A percentile compares a stretch with the other conserved stretches of the same genome.
Evolutionary conservation across 2,888 invertebrate genomes (phyloP).

Genomic region (Vannuccia rotundouncinata): DNA sequence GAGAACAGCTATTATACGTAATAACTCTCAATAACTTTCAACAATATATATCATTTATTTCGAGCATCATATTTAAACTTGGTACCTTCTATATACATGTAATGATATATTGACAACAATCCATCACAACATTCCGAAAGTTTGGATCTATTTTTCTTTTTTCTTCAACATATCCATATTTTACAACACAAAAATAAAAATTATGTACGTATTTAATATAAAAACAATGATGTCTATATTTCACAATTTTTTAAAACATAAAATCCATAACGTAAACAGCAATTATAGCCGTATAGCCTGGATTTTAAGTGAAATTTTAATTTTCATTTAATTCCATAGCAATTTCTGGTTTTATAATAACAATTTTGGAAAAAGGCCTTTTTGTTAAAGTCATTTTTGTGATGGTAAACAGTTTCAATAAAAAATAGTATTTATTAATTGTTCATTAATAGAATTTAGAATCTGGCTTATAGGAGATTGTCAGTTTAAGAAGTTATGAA

Average conservation of each 20-base stretch:
- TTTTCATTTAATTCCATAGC: too few species aligned
- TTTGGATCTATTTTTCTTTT: background rate
- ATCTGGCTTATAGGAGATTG: too few species aligned
- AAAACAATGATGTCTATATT: background rate
- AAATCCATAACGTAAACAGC: background rate
- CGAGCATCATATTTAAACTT: background rate
- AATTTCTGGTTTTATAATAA: too few species aligned
- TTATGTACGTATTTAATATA: background rate
- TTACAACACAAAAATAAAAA: background rate
- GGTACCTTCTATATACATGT: background rate
- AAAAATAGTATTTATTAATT: too few species aligned
- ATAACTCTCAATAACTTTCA: background rate
- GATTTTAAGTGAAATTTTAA: too few species aligned
- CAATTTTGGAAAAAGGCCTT: too few species aligned
- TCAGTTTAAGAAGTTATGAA: too few species aligned
- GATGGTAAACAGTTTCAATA: too few species aligned
- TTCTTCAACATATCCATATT: background rate
- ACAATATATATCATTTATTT: background rate
- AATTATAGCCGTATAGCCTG: background rate
- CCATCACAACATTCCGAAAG: background rate
- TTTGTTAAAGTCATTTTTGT: too few species aligned
- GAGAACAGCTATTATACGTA: background rate
- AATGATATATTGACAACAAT: background rate
- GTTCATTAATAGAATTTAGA: too few species aligned
- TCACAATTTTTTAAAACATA: background rate